Evolutionary conservation across 2,797 vertebrate species (phyloP), one percentile per base, ranked within the genome.

Genomic region (Molothrus ater): DNA sequence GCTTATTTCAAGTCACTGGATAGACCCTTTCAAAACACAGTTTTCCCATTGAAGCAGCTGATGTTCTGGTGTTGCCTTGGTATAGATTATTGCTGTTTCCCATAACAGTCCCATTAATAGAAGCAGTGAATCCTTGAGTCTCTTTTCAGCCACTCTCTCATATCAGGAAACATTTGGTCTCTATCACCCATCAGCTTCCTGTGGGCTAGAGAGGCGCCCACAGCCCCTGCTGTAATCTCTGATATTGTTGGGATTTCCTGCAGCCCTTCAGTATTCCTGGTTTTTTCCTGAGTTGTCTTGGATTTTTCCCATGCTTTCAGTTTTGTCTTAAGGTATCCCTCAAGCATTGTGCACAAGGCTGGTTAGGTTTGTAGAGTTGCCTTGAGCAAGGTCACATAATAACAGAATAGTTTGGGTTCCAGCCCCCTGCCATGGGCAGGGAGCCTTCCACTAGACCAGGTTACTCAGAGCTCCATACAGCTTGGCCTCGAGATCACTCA

Each of bases 171-270:
- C 90, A 94, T 95, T 91, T 95, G 94, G 88, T 95, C 70, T 84
- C 82, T 95, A 93, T 95, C 94, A 92, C 76, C 80, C 66, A 84
- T 83, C 5, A 0, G 90, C 73, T 96, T 96, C 93, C 93, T 94
- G 82, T 78, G 82, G 93, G 85, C 93, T 95, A 86, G 59, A 94
- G 86, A 88, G 92, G 94, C 15, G 8, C 92, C 90, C 82, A 36
- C 69, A 93, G 76, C 63, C 75, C 61, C 51, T 51, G 59, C 90
- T 84, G 82, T 90, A 95, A 95, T 95, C 94, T 94, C 82, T 75
- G 90, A 93, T 90, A 93, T 78, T 92, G 90, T 38, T 94, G 82
- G 93, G 96, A 94, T 93, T 96, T 96, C 95, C 94, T 95, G 92
- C 66, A 86, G 66, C 75, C 50, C 50, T 90, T 51, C 42, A 66